phyloP scores from a whole-genome alignment of 2,113 vertebrate species.

The Hiodon alosoides region DNA sequence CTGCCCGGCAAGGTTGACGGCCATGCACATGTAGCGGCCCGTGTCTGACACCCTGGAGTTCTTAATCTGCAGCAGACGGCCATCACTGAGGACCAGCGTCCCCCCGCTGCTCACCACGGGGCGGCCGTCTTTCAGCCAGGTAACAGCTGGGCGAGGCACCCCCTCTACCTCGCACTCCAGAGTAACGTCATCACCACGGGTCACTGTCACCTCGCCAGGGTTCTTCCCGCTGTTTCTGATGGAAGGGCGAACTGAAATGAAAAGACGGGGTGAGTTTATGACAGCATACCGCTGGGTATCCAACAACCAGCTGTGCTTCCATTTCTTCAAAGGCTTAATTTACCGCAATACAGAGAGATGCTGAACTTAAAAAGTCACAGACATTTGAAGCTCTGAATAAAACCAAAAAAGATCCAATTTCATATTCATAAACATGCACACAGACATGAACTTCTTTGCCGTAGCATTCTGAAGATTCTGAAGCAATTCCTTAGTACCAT shows the following conservation, averaged over 20 bases:
- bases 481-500: slow-evolving; percentile 58
- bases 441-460: not conserved
- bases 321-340: too few species aligned
- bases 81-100: slow-evolving; percentile 59
- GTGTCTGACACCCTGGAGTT: slow-evolving; percentile 71
- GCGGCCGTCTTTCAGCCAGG: slow-evolving; percentile 85
- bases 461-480: not conserved
- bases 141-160: slow-evolving; percentile 70
- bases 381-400: too few species aligned
- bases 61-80: slow-evolving; percentile 68
- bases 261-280: slow-evolving; percentile 26
- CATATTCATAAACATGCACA: too few species aligned
- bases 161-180: slow-evolving; percentile 78
- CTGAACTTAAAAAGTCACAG: not conserved
- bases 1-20: slow-evolving; percentile 83
- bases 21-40: slow-evolving; percentile 84
- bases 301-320: not conserved
- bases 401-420: too few species aligned
- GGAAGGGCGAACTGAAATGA: slow-evolving; percentile 71
- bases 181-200: slow-evolving; percentile 66
- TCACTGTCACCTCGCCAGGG: slow-evolving; percentile 57
- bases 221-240: slow-evolving; percentile 57
- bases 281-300: not conserved
- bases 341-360: not conserved
- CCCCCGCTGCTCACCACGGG: slow-evolving; percentile 53